Conservation (phyloP, 2,888 invertebrate genomes). For the Caenorhabditis sp. region DNA sequence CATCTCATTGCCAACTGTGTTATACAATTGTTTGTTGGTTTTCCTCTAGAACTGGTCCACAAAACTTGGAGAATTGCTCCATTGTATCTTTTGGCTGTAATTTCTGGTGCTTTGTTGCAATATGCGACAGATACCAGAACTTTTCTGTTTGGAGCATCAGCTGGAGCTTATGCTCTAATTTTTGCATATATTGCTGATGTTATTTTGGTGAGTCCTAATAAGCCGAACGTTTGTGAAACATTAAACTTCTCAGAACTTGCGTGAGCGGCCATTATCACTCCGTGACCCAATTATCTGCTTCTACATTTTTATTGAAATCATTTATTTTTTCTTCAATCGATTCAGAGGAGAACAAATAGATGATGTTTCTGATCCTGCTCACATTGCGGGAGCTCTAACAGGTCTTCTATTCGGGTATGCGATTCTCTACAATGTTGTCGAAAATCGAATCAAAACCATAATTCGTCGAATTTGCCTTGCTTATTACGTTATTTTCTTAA, state of each 20-base stretch:
- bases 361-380: slow-evolving; percentile 91
- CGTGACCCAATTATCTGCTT: slow-evolving; percentile 84
- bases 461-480: slow-evolving; percentile 35
- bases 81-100: slow-evolving; percentile 71
- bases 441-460: slow-evolving; percentile 38
- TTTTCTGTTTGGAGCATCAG: slow-evolving; percentile 76
- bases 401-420: slow-evolving; percentile 78
- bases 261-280: slow-evolving; percentile 90
- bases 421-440: slow-evolving; percentile 54
- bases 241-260: slow-evolving; percentile 83
- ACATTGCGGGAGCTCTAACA: slow-evolving; percentile 88
- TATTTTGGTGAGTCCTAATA: slow-evolving; percentile 71
- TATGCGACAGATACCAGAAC: slow-evolving; percentile 75
- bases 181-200: slow-evolving; percentile 73
- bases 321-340: slow-evolving; percentile 89
- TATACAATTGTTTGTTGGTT: slow-evolving; percentile 89
- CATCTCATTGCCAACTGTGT: slow-evolving; percentile 89
- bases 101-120: slow-evolving; percentile 73
- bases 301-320: slow-evolving; percentile 84
- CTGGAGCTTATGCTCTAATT: slow-evolving; percentile 73
- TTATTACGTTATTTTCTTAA: slow-evolving; percentile 24
- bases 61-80: slow-evolving; percentile 83
- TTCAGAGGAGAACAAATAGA: slow-evolving; percentile 82
- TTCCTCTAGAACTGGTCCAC: slow-evolving; percentile 95
- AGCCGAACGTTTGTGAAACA: background rate